Evolutionary conservation across 92 coral and sea anemone species (phyloP), one percentile per base, ranked within the genome.

Genomic region (Muricea muricata): DNA sequence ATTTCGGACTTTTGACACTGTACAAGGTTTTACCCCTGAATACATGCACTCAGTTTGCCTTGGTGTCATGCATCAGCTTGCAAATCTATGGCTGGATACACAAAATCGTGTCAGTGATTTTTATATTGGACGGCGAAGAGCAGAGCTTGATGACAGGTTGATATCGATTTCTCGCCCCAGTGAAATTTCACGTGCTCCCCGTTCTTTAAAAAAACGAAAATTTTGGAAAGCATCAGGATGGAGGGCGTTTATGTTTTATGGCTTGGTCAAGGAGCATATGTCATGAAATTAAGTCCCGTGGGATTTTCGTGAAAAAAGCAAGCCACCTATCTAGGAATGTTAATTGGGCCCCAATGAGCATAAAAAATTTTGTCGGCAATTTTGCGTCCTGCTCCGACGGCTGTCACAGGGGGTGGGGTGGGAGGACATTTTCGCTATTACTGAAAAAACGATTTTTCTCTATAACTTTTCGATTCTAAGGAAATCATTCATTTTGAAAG

Each of bases 181-280:
- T 26, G 86, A 81, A 73, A 81, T 81, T 7, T 6, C 77, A 50
- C 63, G 78, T 32, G 57, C 78, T 18, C 86, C 79, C 42, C 65
- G 78, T 41, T 65, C 86, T 8, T 28, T 81, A 18, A 24, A 41
- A 67, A 45, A 81, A 37, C 29, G 65, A 58, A 65, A 68, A 30
- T 50, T 41, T 46, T 81, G 86, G 86, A 68, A 68, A 63, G 86
- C 86, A 5, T 80, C 76, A 0, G 85, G 65, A 39, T 80, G 60
- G 85, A 15, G 58, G 42, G 85, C 85, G 13, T 81, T 81, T 46
- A 58, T 81, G 78, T 63, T 81, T 20, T 80, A 80, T 80, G 63
- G 85, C 61, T 55, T 81, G 73, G 78, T 81, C n/a, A n/a, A n/a
- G n/a, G n/a, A n/a, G n/a, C n/a, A n/a, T n/a, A n/a, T n/a, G n/a